Evolutionary conservation across 2,888 invertebrate species (phyloP), one percentile per base, ranked within the genome.

Genomic region (Drosophila setosimentum): DNA sequence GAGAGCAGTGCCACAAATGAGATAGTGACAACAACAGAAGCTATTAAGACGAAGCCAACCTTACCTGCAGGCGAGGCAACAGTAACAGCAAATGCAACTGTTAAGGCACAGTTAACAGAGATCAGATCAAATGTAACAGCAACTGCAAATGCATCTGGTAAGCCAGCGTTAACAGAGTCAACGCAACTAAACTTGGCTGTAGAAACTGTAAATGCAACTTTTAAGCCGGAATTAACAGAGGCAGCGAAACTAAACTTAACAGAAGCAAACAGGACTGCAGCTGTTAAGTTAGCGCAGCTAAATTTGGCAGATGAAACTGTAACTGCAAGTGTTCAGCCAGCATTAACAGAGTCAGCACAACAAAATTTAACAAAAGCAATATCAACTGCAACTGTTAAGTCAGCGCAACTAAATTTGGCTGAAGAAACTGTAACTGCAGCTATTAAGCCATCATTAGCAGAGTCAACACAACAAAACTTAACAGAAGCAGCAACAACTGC

Each of bases 1-100:
- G 64, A 35, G 40, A 49, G 50, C 24, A 63, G 61, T 10, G 18
- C 45, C 21, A 30, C 50, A 10, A 61, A 61, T 16, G 51, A 83
- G 18, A 45, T 51, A n/a, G 37, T 16, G 33, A 32, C 58, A 58
- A 48, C 66, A 50, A 48, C 50, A 21, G 24, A 11, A 59, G 27
- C 24, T 33, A 21, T 30, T 2, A 30, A 35, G n/a, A 51, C 51
- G n/a, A 57, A 71, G 32, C n/a, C 48, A 2, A 40, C 37, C 2
- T 45, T 77, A 10, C 45, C 27, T 29, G 6, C 45, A 24, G 27
- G 21, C 29, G 42, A 48, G 42, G 6, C 5, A 7, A 1, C 2
- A 48, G 7, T 24, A 24, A 37, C 33, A 30, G 35, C 21, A 18
- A 54, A 18, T 45, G 40, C 48, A 32, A 33, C 48, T 49, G 29